Evolutionary conservation across 2,888 invertebrate genomes (phyloP).

Genomic region (Ethmia dodecea): DNA sequence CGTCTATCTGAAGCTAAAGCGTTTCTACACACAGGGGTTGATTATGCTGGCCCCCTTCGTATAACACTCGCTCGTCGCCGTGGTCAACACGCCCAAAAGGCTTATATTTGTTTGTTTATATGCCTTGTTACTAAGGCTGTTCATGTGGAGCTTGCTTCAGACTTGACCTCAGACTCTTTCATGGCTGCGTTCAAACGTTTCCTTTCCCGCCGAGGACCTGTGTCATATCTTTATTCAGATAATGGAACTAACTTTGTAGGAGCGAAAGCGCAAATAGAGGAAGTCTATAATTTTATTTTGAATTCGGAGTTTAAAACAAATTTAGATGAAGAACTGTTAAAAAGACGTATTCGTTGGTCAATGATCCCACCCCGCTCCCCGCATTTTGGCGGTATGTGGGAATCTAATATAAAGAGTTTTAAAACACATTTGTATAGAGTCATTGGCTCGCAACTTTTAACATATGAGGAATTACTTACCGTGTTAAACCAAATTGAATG

Average conservation of each 20-base stretch:
- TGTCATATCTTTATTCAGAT: slow-evolving; percentile 23
- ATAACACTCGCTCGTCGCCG: slow-evolving; percentile 3
- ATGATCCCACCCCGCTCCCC: slow-evolving; percentile 1
- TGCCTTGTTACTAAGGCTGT: slow-evolving; percentile 22
- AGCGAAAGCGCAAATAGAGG: slow-evolving; percentile 6
- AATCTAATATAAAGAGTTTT: not conserved
- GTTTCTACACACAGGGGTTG: slow-evolving; percentile 11
- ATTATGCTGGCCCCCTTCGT: slow-evolving; percentile 8
- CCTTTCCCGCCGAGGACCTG: slow-evolving; percentile 24
- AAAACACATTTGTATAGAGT: slow-evolving; percentile 2
- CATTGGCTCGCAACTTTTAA: not conserved
- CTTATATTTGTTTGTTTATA: slow-evolving; percentile 24
- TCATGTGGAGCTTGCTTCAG: slow-evolving; percentile 22
- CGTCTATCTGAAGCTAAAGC: slow-evolving; percentile 9
- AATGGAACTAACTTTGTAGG: slow-evolving; percentile 29
- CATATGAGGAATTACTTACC: not conserved
- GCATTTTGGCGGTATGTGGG: slow-evolving; percentile 12
- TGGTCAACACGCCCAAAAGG: slow-evolving; percentile 7
- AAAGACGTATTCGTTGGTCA: not conserved
- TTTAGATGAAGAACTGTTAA: not conserved
- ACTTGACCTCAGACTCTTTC: slow-evolving; percentile 24
- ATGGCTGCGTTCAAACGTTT: slow-evolving; percentile 28
- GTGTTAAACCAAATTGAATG: not conserved
- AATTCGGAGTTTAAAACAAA: not conserved
- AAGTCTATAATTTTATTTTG: slow-evolving; percentile 9